Evolutionary conservation across 2,797 vertebrate genomes (phyloP).

Genomic region (Dendrocincla fuliginosa): DNA sequence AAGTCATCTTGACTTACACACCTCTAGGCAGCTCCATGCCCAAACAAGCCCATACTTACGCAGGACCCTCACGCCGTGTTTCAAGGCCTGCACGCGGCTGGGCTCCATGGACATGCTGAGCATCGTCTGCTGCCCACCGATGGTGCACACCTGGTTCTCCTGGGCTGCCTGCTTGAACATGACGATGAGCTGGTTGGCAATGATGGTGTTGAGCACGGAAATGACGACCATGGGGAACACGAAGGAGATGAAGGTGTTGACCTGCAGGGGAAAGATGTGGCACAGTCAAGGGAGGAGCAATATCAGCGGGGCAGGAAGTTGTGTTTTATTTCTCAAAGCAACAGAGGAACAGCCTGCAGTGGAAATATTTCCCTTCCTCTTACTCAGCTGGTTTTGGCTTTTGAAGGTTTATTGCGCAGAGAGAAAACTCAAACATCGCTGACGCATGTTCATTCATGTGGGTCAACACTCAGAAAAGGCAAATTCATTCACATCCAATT

Average conservation of each 20-base stretch:
- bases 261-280: conserved; percentile 69
- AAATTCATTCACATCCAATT: neutral
- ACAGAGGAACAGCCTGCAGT: neutral
- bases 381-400: neutral
- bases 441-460: neutral
- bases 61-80: conserved; percentile 91
- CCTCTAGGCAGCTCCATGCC: accelerated
- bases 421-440: neutral
- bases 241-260: conserved; percentile 92
- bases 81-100: conserved; percentile 88
- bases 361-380: neutral
- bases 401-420: neutral
- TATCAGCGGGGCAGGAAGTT: neutral
- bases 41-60: conserved; percentile 69
- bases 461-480: neutral
- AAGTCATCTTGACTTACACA: accelerated
- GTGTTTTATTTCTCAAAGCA: neutral
- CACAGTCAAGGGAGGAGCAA: neutral
- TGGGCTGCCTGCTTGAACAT: conserved; percentile 92
- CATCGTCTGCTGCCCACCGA: conserved; percentile 82
- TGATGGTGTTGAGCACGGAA: conserved; percentile 90
- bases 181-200: conserved; percentile 92
- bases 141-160: conserved; percentile 85
- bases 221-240: conserved; percentile 92
- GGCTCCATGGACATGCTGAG: conserved; percentile 90